Evolutionary conservation across 2,797 vertebrate genomes (phyloP).

Genomic region (Nyctalus aviator): DNA sequence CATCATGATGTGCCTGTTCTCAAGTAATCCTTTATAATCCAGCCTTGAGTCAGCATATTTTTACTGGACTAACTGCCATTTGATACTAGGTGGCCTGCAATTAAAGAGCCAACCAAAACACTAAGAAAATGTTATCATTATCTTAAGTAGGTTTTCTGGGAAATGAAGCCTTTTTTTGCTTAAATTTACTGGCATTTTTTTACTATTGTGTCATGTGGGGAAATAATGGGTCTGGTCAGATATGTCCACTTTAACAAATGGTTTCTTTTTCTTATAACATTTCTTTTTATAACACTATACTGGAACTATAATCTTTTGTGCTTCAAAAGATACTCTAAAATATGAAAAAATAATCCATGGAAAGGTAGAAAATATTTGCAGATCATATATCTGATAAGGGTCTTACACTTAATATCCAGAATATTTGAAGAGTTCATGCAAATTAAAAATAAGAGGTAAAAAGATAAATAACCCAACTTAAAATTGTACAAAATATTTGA

Average conservation of each 20-base stretch:
- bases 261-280: not conserved
- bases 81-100: not conserved
- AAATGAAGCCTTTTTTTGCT: not conserved
- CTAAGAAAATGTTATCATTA: not conserved
- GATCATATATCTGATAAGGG: no score
- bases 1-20: not conserved
- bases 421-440: no score
- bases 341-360: no score
- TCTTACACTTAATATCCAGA: no score
- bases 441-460: no score
- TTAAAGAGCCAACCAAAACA: not conserved
- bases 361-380: no score
- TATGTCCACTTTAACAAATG: not conserved
- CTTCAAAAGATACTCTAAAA: no score
- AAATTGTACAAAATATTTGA: no score
- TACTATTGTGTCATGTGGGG: not conserved
- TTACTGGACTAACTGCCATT: not conserved
- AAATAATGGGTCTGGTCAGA: not conserved
- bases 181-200: not conserved
- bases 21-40: not conserved
- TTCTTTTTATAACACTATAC: not conserved
- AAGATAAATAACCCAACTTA: no score
- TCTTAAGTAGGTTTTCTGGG: not conserved
- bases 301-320: no score
- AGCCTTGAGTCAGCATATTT: not conserved